Conservation (phyloP, 2,888 invertebrate genomes). For the Sesamia inferens region DNA sequence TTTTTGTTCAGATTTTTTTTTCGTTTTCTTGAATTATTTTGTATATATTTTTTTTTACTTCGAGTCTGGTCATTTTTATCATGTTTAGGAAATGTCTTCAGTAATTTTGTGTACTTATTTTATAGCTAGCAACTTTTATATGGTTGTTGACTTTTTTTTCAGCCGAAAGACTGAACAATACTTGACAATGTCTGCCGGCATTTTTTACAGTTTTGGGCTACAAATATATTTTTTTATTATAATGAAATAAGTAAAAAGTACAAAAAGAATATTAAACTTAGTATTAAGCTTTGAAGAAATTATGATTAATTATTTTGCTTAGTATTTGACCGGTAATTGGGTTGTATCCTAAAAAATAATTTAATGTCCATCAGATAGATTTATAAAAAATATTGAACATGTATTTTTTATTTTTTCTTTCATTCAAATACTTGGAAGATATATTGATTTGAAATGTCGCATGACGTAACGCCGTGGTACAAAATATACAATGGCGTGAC, state of each 20-base stretch:
- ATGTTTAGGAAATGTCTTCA: constrained; percentile 53
- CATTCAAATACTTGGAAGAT: too few relatives aligned
- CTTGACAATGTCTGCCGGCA: constrained; percentile 50
- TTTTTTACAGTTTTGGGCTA: constrained; percentile 31
- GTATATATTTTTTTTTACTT: constrained; percentile 36
- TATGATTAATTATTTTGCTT: background rate
- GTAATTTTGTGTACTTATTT: constrained; percentile 48
- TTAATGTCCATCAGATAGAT: too few relatives aligned
- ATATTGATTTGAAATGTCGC: too few relatives aligned
- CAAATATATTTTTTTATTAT: constrained; percentile 23
- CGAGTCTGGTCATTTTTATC: constrained; percentile 39
- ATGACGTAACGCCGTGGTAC: too few relatives aligned
- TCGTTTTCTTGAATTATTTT: constrained; percentile 11
- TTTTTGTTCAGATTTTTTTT: constrained; percentile 19
- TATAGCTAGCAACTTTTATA: constrained; percentile 63
- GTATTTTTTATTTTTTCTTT: too few relatives aligned
- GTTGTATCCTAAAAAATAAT: too few relatives aligned
- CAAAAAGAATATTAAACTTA: background rate
- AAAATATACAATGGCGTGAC: too few relatives aligned
- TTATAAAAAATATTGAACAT: too few relatives aligned
- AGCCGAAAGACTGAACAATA: constrained; percentile 45
- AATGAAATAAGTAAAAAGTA: constrained; percentile 23
- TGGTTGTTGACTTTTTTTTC: constrained; percentile 56
- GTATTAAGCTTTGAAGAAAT: background rate
- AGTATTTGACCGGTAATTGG: background rate